These are phyloP conservation scores for Leucopsar rothschildi DNA, from an alignment of 2,113 vertebrate genomes.

Conservation along the genomic window DNA sequence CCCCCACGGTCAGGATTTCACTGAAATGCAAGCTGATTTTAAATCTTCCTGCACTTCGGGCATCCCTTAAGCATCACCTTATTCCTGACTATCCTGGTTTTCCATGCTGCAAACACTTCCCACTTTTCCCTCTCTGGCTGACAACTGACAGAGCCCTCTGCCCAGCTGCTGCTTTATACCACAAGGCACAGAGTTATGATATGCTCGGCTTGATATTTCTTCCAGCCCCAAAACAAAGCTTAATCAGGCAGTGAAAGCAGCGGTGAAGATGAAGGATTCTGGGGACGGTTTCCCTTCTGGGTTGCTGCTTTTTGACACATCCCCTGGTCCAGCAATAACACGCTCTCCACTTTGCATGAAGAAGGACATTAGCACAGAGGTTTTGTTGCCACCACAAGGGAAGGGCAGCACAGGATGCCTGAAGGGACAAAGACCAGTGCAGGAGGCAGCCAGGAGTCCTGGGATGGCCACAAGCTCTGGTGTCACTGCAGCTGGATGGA, in stretches of 20 bases:
- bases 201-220: background rate
- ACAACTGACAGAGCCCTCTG: background rate
- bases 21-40: background rate
- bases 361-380: background rate
- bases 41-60: background rate
- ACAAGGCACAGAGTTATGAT: background rate
- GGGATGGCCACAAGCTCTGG: background rate
- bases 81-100: rapidly evolving
- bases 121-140: background rate
- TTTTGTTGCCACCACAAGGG: background rate
- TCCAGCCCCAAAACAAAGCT: background rate
- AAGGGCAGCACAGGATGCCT: rapidly evolving
- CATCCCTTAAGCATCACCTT: background rate
- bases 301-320: background rate
- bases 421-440: background rate
- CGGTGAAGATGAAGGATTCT: background rate
- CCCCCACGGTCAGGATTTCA: background rate
- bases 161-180: background rate
- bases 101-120: background rate
- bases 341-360: background rate
- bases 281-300: background rate
- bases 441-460: background rate
- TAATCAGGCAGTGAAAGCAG: background rate
- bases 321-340: background rate
- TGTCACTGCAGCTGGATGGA: background rate